A percentile compares a stretch with the other conserved stretches of the same genome.
Conservation (phyloP, 2,888 invertebrate genomes). For the Ceraclea dissimilis region DNA sequence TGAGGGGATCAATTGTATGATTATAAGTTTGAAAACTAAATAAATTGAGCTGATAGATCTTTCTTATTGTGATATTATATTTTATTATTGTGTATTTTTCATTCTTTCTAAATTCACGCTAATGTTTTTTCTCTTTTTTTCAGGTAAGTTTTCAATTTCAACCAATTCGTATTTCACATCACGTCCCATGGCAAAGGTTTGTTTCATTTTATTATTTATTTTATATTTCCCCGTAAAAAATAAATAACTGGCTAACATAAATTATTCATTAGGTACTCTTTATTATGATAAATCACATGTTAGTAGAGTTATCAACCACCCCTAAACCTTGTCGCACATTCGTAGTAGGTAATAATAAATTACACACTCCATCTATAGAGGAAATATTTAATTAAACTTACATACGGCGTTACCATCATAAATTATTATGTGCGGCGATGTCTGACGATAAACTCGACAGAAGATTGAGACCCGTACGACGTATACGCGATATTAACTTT, state of each 20-base stretch:
- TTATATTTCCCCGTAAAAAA: not conserved
- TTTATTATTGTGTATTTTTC: too few species aligned
- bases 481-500: too few species aligned
- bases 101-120: not conserved
- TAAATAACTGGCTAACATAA: not conserved
- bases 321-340: not conserved
- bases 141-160: slow-evolving; percentile 15
- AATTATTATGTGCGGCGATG: too few species aligned
- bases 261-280: slow-evolving; percentile 1
- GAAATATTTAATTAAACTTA: not conserved
- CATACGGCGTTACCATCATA: not conserved
- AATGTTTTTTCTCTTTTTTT: slow-evolving; percentile 2
- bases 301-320: not conserved
- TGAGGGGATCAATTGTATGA: too few species aligned
- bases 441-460: too few species aligned
- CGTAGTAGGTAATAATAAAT: not conserved
- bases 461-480: too few species aligned
- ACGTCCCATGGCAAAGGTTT: not conserved
- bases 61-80: too few species aligned
- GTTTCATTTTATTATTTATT: not conserved
- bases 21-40: too few species aligned
- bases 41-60: too few species aligned
- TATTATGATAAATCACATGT: slow-evolving; percentile 1
- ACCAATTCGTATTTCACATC: not conserved
- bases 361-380: slow-evolving; percentile 3